A percentile compares a stretch with the other conserved stretches of the same genome.
These are phyloP conservation scores for Erebia epiphron DNA, from an alignment of 2,888 invertebrate genomes.

Conservation along the genomic window DNA sequence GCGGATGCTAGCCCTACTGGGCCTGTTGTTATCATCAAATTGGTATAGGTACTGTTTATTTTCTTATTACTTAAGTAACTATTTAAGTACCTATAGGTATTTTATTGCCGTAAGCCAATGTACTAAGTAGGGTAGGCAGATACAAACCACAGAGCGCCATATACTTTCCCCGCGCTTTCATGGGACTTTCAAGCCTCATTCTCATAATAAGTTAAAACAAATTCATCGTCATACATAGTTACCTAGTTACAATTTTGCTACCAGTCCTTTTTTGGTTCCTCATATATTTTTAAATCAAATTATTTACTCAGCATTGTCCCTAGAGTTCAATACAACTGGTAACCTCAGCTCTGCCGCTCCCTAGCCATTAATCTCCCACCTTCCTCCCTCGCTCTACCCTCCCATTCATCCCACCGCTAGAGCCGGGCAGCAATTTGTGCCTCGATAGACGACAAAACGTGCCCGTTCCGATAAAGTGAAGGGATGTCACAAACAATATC, in stretches of 20 bases:
- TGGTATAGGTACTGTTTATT: too few relatives aligned
- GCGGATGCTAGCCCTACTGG: too few relatives aligned
- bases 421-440: conserved; percentile 34
- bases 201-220: too few relatives aligned
- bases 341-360: not conserved
- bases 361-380: conserved; percentile 5
- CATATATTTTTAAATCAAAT: too few relatives aligned
- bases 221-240: too few relatives aligned
- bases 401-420: conserved; percentile 4
- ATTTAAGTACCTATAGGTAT: not conserved
- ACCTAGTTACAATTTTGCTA: not conserved
- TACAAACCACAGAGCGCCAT: too few relatives aligned
- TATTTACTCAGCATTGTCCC: not conserved
- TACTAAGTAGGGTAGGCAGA: too few relatives aligned
- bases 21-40: too few relatives aligned
- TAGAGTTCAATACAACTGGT: not conserved
- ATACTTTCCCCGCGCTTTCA: too few relatives aligned
- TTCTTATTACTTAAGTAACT: not conserved
- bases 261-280: too few relatives aligned
- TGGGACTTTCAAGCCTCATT: too few relatives aligned
- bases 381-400: not conserved
- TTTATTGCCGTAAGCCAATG: too few relatives aligned
- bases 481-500: conserved; percentile 12
- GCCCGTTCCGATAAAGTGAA: conserved; percentile 21
- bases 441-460: conserved; percentile 54